These are phyloP conservation scores for Melanotaenia duboulayi DNA, from an alignment of 2,113 vertebrate genomes.

Conservation along the genomic window DNA sequence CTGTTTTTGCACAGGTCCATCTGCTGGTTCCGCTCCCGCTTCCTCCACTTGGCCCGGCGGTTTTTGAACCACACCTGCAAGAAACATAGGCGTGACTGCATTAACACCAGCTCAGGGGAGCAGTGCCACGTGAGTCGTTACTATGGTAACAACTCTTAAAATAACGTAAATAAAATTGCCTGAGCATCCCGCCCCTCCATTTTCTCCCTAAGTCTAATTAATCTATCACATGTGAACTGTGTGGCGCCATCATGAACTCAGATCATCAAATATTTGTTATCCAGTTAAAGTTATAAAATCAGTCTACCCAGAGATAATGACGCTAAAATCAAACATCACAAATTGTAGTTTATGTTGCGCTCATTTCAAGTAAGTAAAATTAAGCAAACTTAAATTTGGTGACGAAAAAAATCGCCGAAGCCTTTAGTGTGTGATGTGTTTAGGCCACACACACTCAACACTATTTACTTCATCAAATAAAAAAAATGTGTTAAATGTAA, in stretches of 20 bases:
- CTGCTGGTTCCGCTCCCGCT: conserved; percentile 98
- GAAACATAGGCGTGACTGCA: conserved; percentile 6
- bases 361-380: neutral
- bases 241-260: too few relatives aligned
- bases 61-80: conserved; percentile 99
- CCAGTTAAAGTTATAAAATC: too few relatives aligned
- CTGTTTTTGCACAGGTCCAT: conserved; percentile 99
- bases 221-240: too few relatives aligned
- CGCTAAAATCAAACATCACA: too few relatives aligned
- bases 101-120: neutral
- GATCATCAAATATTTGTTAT: too few relatives aligned
- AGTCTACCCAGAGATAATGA: too few relatives aligned
- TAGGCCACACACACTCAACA: neutral
- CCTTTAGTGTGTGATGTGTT: too few relatives aligned
- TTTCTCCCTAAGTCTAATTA: too few relatives aligned
- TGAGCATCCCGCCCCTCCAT: too few relatives aligned
- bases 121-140: neutral
- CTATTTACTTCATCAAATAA: neutral
- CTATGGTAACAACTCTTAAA: neutral
- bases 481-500: neutral
- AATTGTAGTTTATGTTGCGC: neutral
- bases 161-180: too few relatives aligned
- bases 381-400: neutral
- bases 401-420: too few relatives aligned
- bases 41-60: conserved; percentile 97